phyloP scores from a whole-genome alignment of 2,888 invertebrate genomes.

The Xestia xanthographa region DNA sequence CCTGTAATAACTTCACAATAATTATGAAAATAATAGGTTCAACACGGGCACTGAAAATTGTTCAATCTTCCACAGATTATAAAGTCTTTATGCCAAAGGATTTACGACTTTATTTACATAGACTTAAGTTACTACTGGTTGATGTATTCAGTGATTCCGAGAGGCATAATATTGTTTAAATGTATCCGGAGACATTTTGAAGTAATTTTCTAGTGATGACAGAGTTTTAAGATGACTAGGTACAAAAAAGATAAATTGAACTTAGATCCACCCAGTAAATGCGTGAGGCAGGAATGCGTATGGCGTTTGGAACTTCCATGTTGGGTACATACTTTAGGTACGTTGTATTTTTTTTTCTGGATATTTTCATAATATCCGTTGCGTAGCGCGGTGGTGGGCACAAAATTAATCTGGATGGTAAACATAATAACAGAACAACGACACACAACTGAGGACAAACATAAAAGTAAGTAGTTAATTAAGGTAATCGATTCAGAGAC shows the following conservation, averaged over 20 bases:
- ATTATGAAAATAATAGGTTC: slow-evolving; percentile 46
- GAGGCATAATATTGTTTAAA: not conserved
- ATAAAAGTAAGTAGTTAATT: not conserved
- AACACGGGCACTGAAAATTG: slow-evolving; percentile 45
- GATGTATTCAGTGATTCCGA: not conserved
- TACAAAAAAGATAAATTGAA: slow-evolving; percentile 1
- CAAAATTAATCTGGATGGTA: not conserved
- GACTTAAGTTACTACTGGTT: not conserved
- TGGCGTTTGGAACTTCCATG: too few species aligned
- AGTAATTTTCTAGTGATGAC: slow-evolving; percentile 36
- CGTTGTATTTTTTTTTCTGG: too few species aligned
- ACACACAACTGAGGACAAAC: not conserved
- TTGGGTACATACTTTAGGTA: too few species aligned
- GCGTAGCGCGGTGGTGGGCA: not conserved
- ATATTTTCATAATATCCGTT: too few species aligned
- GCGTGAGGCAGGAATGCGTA: slow-evolving; percentile 4
- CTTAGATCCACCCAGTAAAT: not conserved
- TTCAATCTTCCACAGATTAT: slow-evolving; percentile 12
- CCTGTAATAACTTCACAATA: slow-evolving; percentile 21
- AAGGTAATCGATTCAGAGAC: slow-evolving; percentile 16
- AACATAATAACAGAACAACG: not conserved
- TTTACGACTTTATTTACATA: slow-evolving; percentile 16
- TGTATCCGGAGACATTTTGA: slow-evolving; percentile 14
- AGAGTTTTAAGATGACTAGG: not conserved
- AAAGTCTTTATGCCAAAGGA: slow-evolving; percentile 2